Conservation (phyloP, 2,797 vertebrate species). For the Cuculus canorus region DNA sequence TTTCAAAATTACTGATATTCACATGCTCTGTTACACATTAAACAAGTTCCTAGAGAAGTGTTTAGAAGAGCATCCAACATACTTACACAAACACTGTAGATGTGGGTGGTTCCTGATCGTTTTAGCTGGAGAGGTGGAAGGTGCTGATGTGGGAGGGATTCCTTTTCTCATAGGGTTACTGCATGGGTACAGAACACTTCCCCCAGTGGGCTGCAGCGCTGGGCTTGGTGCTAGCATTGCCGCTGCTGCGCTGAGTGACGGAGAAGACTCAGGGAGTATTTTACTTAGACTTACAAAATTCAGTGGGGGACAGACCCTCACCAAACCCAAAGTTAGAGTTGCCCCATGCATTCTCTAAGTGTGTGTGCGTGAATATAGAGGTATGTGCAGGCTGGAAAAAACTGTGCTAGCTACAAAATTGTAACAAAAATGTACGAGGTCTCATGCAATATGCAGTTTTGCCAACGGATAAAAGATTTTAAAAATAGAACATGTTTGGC, state of each 20-base stretch:
- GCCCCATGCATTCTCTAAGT: background rate
- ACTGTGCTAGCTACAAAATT: background rate
- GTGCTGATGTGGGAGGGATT: background rate
- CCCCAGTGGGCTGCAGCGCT: background rate
- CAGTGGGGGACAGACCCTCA: background rate
- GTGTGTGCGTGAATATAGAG: background rate
- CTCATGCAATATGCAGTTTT: background rate
- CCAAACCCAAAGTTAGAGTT: background rate
- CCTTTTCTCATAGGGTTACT: background rate
- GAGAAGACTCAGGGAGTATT: background rate
- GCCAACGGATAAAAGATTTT: slow-evolving; percentile 20
- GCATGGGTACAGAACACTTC: background rate
- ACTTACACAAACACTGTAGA: background rate
- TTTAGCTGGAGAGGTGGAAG: background rate
- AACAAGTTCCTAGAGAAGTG: background rate
- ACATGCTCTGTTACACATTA: background rate
- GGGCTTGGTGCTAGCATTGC: background rate
- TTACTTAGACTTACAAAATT: background rate
- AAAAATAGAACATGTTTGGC: slow-evolving; percentile 50
- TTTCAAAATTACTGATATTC: background rate
- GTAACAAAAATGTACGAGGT: background rate
- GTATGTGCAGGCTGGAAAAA: background rate
- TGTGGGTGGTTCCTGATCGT: background rate
- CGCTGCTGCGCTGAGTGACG: background rate
- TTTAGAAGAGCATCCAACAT: background rate